Base-by-base conservation (phyloP, 2,797 vertebrate genomes). In the Prunella strophiata region DNA sequence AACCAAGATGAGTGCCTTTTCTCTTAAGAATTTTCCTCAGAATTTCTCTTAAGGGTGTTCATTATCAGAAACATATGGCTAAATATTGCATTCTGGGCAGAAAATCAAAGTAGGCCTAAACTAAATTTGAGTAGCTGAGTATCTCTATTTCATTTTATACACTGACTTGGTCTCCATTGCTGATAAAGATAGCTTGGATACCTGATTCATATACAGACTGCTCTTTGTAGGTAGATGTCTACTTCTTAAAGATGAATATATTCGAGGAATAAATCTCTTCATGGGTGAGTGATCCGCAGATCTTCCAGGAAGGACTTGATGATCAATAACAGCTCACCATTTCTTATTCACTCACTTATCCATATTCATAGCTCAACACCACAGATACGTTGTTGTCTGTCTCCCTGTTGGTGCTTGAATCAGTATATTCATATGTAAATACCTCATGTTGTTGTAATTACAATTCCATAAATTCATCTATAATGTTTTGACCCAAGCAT, bases 301-400 rank as follows among this genome's bases (percentile, higher is more conserved):
- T 5, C 5, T 88, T 48, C 48, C 6, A 16, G 52, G 27, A 76
- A 77, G 8, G 17, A 40, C 7, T 2, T 80, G 8, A 20, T 79
- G 42, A 47, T 73, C 20, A 72, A 13, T 32, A 80, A 43, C 19
- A 45, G 42, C 23, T 79, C 40, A 76, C 5, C 2, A 2, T 36
- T 61, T 76, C 34, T 51, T 86, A 48, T 34, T 71, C 11, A 43
- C 17, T 59, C 29, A 55, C 4, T 22, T 32, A 26, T 11, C 66
- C 6, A 2, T 36, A 42, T 66, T 83, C 22, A 80, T 65, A 66
- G 5, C 30, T 57, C 26, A 25, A 4, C 8, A 48, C 4, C 23
- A 27, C 1, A 0, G n/a, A 12, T 48, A 34, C 12, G 0, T 43
- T 48, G 3, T 66, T 47, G 13, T 47, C 34, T 71, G 1, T 22